Base-by-base conservation (phyloP, 2,888 invertebrate genomes). In the Leucozona laternaria region DNA sequence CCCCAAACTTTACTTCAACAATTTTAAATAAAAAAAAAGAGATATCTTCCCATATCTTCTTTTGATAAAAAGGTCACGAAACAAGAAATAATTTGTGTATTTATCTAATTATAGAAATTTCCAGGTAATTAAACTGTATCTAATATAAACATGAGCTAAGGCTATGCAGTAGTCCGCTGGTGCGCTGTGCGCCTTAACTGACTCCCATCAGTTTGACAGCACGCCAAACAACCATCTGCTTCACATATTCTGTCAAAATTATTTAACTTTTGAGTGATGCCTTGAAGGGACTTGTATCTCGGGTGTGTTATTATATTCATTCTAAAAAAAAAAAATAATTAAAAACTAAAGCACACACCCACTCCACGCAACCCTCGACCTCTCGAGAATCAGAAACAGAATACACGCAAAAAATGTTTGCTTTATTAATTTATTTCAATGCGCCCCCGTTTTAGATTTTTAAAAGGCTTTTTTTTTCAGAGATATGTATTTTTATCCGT, bases 141-240 rank as follows among this genome's bases (percentile, higher is more conserved):
- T 6, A 37, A 20, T 20, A 17, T 13, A 34, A 6, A 58, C 58
- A 37, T 40, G 15, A n/a, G 3, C 60, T 40, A 62, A 62, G 60
- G 60, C n/a, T n/a, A n/a, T n/a, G n/a, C n/a, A n/a, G n/a, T n/a
- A n/a, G n/a, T n/a, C n/a, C n/a, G n/a, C n/a, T n/a, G n/a, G n/a
- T n/a, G n/a, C 50, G 20, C n/a, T 20, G 43, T 40, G 50, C 25
- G 25, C 20, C 62, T 50, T 53, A 60, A 34, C 28, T 25, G 2
- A 43, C 55, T 79, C 22, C 28, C 57, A 72, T 68, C 58, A 66
- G 66, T 71, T 70, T 71, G 71, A 77, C 77, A 72, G 58, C 70
- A 50, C 48, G 72, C 73, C 53, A 78, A 77, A 58, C n/a, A 79
- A 60, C 66, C 84, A 85, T 80, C 84, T 85, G 80, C 76, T 77